Percentiles rank a stretch among this genome's conserved stretches.
phyloP scores from a whole-genome alignment of 2,113 vertebrate genomes.

The Hippocampus zosterae region DNA sequence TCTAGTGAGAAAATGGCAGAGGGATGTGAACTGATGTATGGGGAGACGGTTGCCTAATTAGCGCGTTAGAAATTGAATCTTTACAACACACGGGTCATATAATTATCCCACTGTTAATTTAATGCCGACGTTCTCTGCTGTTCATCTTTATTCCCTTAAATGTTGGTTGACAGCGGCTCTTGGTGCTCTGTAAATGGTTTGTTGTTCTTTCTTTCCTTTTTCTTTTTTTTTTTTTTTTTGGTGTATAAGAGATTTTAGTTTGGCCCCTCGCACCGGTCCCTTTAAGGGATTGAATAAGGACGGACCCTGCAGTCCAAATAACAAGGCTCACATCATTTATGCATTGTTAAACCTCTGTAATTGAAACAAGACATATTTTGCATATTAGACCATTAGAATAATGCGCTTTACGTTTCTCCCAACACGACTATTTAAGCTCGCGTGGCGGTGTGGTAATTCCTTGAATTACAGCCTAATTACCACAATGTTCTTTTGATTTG shows the following conservation, averaged over 20 bases:
- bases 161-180: slow-evolving; percentile 87
- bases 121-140: slow-evolving; percentile 97
- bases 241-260: slow-evolving; percentile 79
- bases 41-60: slow-evolving; percentile 97
- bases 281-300: slow-evolving; percentile 84
- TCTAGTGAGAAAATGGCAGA: slow-evolving; percentile 75
- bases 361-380: slow-evolving; percentile 99
- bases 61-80: slow-evolving; percentile 97
- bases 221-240: too few relatives aligned
- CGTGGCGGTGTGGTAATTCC: slow-evolving; percentile 93
- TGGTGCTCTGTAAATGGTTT: slow-evolving; percentile 80
- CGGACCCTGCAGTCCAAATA: slow-evolving; percentile 87
- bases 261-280: slow-evolving; percentile 78
- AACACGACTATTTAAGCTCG: slow-evolving; percentile 97
- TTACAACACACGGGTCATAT: slow-evolving; percentile 98
- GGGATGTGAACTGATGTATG: slow-evolving; percentile 93
- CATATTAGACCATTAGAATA: slow-evolving; percentile 99
- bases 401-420: slow-evolving; percentile 97
- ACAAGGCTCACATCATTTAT: slow-evolving; percentile 97
- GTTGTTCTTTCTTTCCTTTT: slow-evolving; percentile 47
- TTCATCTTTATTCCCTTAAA: slow-evolving; percentile 99
- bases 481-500: slow-evolving; percentile 99
- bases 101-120: slow-evolving; percentile 99
- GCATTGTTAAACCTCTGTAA: slow-evolving; percentile 98
- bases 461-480: slow-evolving; percentile 99